These are phyloP conservation scores for Pitta sordida DNA, from an alignment of 2,113 vertebrate genomes.

Conservation along the genomic window DNA sequence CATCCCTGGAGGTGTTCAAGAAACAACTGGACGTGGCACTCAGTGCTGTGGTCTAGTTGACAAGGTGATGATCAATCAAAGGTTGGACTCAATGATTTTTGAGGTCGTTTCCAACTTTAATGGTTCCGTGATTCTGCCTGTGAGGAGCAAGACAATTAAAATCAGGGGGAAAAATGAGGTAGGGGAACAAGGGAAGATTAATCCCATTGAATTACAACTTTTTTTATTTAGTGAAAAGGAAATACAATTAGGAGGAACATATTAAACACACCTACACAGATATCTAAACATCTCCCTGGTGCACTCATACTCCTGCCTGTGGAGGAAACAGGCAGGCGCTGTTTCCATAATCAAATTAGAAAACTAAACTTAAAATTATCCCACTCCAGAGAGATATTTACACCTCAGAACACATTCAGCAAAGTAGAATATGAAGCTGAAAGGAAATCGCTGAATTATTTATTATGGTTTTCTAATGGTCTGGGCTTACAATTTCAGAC, in stretches of 20 bases:
- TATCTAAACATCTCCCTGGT: conserved; percentile 44
- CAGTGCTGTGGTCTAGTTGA: not conserved
- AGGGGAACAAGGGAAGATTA: conserved; percentile 14
- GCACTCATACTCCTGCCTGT: not conserved
- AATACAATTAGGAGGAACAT: conserved; percentile 67
- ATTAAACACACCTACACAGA: conserved; percentile 76
- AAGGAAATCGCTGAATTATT: conserved; percentile 65
- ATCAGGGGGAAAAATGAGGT: conserved; percentile 49
- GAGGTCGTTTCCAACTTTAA: not conserved
- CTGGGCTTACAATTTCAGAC: conserved; percentile 1
- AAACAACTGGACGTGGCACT: not conserved
- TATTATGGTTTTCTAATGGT: conserved; percentile 32
- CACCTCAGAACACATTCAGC: conserved; percentile 50
- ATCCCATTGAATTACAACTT: conserved; percentile 46
- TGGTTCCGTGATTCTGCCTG: not conserved
- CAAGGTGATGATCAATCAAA: not conserved
- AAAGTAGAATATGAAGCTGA: conserved; percentile 51
- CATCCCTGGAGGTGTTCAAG: not conserved
- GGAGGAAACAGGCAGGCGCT: not conserved
- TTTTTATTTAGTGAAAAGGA: conserved; percentile 68
- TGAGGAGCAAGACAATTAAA: conserved; percentile 53
- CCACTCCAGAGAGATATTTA: conserved; percentile 66
- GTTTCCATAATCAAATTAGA: conserved; percentile 72
- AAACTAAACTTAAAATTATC: conserved; percentile 63
- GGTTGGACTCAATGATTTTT: not conserved